A percentile compares a stretch with the other conserved stretches of the same genome.
phyloP scores from a whole-genome alignment of 2,797 vertebrate genomes.

The Arnoldichthys spilopterus region DNA sequence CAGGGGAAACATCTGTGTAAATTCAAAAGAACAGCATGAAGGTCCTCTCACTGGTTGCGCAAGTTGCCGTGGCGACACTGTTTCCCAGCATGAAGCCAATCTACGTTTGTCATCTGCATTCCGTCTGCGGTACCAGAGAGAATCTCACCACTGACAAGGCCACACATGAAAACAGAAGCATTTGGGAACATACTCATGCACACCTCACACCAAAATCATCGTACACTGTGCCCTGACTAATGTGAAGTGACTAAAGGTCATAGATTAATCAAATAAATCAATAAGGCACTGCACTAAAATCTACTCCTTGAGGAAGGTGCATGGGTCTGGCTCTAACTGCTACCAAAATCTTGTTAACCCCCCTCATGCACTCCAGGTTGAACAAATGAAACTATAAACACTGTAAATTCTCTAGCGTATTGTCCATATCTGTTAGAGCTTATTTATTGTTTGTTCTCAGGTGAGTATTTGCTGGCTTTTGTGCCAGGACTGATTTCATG shows the following conservation, averaged over 20 bases:
- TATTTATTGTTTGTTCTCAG: constrained; percentile 54
- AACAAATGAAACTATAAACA: constrained; percentile 55
- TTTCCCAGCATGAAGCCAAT: constrained; percentile 42
- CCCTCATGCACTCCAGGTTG: constrained; percentile 1
- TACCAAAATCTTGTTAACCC: constrained; percentile 50
- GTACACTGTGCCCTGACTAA: background rate
- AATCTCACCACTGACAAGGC: background rate
- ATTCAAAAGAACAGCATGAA: constrained; percentile 55
- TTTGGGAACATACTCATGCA: constrained; percentile 17
- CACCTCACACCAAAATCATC: background rate
- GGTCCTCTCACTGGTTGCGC: constrained; percentile 33
- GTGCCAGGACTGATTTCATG: constrained; percentile 20
- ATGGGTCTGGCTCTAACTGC: constrained; percentile 42
- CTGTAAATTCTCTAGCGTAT: constrained; percentile 47
- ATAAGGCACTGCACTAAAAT: constrained; percentile 40
- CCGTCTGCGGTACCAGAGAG: constrained; percentile 11
- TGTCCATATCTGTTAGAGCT: constrained; percentile 47
- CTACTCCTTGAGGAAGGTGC: constrained; percentile 17
- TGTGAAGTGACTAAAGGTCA: constrained; percentile 16
- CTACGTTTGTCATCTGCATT: constrained; percentile 41
- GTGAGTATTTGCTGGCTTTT: constrained; percentile 50
- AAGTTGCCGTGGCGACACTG: constrained; percentile 44
- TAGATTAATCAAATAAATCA: too few relatives aligned
- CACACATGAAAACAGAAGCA: constrained; percentile 4
- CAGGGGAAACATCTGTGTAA: constrained; percentile 58